A percentile compares a stretch with the other conserved stretches of the same genome.
Conservation (phyloP, 2,888 invertebrate genomes). For the Tiliacea aurago region DNA sequence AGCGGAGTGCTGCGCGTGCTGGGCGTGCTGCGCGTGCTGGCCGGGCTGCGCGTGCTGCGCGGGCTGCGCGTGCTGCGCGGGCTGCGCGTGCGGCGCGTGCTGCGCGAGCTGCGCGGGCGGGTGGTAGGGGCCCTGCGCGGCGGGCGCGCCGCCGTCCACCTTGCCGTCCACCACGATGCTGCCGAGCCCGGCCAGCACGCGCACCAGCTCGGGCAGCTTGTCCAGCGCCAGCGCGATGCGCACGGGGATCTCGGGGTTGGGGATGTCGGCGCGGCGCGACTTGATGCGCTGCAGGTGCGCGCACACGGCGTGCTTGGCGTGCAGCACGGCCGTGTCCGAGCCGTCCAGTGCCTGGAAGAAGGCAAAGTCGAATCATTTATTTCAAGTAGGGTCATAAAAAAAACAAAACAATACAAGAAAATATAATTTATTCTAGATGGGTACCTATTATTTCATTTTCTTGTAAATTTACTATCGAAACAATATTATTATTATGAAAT, state of each 20-base stretch:
- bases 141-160: conserved; percentile 88
- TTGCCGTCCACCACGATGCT: conserved; percentile 96
- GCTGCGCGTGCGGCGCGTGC: conserved; percentile 74
- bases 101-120: conserved; percentile 69
- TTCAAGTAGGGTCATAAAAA: background rate
- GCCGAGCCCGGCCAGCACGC: conserved; percentile 94
- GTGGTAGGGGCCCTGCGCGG: conserved; percentile 78
- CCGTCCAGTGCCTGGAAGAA: conserved; percentile 92
- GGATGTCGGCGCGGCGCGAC: conserved; percentile 95
- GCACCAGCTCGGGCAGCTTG: conserved; percentile 95
- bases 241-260: conserved; percentile 97
- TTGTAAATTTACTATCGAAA: no score
- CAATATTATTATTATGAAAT: no score
- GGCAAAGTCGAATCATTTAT: background rate
- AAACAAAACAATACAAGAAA: no score
- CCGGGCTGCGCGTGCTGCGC: background rate
- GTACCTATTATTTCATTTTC: no score
- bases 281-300: conserved; percentile 95
- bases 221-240: conserved; percentile 95
- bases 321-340: conserved; percentile 95
- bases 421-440: no score
- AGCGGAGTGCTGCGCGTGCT: conserved; percentile 68
- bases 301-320: conserved; percentile 93
- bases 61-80: conserved; percentile 68
- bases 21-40: background rate